A percentile compares a stretch with the other conserved stretches of the same genome.
phyloP scores from a whole-genome alignment of 2,888 invertebrate genomes.

The Cephus pulcher region DNA sequence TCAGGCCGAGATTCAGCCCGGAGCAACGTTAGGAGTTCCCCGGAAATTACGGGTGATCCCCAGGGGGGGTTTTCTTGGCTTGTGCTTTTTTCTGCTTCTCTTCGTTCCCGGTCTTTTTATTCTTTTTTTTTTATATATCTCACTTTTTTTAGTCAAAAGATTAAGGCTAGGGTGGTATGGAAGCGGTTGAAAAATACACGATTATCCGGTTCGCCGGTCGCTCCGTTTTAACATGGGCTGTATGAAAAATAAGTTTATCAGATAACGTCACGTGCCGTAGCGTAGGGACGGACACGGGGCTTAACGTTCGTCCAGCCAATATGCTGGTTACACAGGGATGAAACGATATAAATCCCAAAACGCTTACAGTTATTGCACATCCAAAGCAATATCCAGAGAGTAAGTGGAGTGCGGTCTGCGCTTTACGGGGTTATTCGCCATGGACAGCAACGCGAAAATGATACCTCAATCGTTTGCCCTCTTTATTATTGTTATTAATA shows the following conservation, averaged over 20 bases:
- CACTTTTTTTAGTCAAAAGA: not conserved
- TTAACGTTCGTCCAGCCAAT: conserved; percentile 25
- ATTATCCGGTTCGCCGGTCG: not conserved
- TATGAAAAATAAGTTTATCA: not conserved
- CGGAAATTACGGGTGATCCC: not conserved
- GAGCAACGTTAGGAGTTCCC: not conserved
- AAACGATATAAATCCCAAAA: conserved; percentile 46
- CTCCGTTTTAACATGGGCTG: not conserved
- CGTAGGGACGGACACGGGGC: not conserved
- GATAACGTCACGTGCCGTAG: not conserved
- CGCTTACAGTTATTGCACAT: conserved; percentile 46
- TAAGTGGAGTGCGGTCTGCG: conserved; percentile 14
- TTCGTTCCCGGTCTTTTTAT: not conserved
- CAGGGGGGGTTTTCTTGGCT: not conserved
- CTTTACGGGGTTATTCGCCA: conserved; percentile 45
- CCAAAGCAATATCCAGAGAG: conserved; percentile 34
- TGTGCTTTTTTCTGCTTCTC: not conserved
- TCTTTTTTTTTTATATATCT: not conserved
- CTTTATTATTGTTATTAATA: not conserved
- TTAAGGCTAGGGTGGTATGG: not conserved
- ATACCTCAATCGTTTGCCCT: not conserved
- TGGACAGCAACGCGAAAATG: conserved; percentile 38
- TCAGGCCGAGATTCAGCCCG: not conserved
- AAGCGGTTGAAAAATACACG: not conserved
- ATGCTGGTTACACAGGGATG: conserved; percentile 37